Conservation (phyloP, 1,140 invertebrate species). For the Scaptomyza hsui region DNA sequence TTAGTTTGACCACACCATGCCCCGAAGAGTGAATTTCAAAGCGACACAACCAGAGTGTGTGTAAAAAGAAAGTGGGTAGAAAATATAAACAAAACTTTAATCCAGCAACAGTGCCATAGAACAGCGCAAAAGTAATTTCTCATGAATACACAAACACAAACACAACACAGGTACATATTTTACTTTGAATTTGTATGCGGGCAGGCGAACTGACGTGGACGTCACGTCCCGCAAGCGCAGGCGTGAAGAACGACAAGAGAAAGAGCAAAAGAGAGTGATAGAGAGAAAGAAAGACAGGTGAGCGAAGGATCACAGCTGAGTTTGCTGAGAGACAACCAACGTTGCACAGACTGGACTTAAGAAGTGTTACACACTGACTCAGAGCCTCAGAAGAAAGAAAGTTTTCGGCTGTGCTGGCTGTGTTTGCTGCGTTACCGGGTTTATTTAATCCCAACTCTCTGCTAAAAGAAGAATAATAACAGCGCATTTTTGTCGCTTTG, state of each 20-base stretch:
- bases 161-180: not conserved
- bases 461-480: conserved; percentile 14
- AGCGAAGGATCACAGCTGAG: conserved; percentile 27
- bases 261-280: not conserved
- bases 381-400: conserved; percentile 77
- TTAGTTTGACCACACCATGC: conserved; percentile 22
- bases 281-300: conserved; percentile 13
- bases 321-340: conserved; percentile 15
- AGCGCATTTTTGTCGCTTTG: conserved; percentile 23
- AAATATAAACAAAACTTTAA: conserved; percentile 71
- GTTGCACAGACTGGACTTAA: conserved; percentile 59
- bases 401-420: conserved; percentile 76
- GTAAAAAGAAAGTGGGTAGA: conserved; percentile 80
- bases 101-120: conserved; percentile 49
- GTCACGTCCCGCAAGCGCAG: conserved; percentile 50
- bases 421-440: conserved; percentile 22
- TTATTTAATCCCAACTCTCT: not conserved
- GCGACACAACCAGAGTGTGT: conserved; percentile 38
- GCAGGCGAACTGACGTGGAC: conserved; percentile 67
- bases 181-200: conserved; percentile 44
- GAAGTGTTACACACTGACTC: conserved; percentile 76
- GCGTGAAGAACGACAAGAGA: conserved; percentile 63
- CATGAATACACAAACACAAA: not conserved
- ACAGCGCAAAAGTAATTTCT: conserved; percentile 31
- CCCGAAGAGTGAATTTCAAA: conserved; percentile 39